A percentile compares a stretch with the other conserved stretches of the same genome.
Evolutionary conservation across 2,797 vertebrate genomes (phyloP).

Genomic region (Aselliscus stoliczkanus): DNA sequence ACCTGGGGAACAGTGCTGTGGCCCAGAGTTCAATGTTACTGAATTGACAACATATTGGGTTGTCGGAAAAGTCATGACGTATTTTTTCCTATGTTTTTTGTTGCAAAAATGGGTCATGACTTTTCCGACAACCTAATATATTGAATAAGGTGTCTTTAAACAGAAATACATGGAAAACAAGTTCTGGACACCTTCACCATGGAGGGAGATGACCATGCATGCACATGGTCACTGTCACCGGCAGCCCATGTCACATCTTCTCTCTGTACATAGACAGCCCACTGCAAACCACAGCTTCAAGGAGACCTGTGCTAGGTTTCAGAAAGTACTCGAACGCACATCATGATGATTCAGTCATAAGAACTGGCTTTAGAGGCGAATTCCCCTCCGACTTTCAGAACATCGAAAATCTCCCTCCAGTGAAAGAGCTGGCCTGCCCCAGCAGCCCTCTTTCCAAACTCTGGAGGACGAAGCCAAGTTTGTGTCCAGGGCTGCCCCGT

Average conservation of each 20-base stretch:
- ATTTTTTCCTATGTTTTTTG: too few relatives aligned
- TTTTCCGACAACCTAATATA: too few relatives aligned
- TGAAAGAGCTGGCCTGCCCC: background rate
- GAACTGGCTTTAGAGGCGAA: background rate
- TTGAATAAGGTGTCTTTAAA: background rate
- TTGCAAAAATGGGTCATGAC: too few relatives aligned
- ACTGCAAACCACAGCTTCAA: background rate
- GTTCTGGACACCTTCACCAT: background rate
- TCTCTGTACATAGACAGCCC: background rate
- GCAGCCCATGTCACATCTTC: background rate
- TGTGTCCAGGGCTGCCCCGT: background rate
- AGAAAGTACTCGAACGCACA: background rate
- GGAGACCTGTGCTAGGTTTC: background rate
- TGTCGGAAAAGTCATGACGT: too few relatives aligned
- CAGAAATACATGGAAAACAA: background rate
- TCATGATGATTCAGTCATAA: background rate
- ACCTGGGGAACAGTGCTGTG: background rate
- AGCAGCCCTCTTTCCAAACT: conserved; percentile 6
- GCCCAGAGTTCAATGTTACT: background rate
- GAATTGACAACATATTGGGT: background rate
- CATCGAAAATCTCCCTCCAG: background rate
- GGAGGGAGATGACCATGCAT: background rate
- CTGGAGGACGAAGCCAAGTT: background rate
- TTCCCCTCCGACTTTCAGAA: background rate
- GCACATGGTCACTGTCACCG: background rate